Evolutionary conservation across 2,113 vertebrate genomes (phyloP).

Genomic region (Phyllopteryx taeniolatus): DNA sequence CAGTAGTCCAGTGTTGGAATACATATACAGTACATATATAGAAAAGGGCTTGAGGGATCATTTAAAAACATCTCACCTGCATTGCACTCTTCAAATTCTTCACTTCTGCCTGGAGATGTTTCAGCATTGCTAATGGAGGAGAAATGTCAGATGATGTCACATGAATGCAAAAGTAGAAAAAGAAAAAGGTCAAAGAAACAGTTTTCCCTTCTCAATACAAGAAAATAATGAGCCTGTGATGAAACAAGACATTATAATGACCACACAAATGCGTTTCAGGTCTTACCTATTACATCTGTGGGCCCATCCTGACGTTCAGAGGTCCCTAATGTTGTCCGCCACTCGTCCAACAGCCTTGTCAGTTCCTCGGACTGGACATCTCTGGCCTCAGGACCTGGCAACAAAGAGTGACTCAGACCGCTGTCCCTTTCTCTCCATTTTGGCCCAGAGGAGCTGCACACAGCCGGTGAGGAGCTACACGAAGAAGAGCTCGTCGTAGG

Average conservation of each 20-base stretch:
- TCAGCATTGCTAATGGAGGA: slow-evolving; percentile 61
- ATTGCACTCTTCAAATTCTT: slow-evolving; percentile 62
- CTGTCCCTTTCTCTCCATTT: slow-evolving; percentile 57
- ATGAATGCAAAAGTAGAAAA: slow-evolving; percentile 19
- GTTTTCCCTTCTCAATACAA: slow-evolving; percentile 21
- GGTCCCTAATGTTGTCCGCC: slow-evolving; percentile 51
- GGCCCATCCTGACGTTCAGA: slow-evolving; percentile 27
- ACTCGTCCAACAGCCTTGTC: slow-evolving; percentile 63
- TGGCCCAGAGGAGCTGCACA: slow-evolving; percentile 12
- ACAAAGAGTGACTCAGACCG: slow-evolving; percentile 47
- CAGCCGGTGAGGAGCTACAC: slow-evolving; percentile 24
- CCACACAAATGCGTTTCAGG: not conserved
- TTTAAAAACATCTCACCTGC: slow-evolving; percentile 55
- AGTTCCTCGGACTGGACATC: slow-evolving; percentile 44
- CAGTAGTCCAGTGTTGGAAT: too few relatives aligned
- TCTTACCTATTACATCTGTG: slow-evolving; percentile 54
- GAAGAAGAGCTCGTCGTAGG: slow-evolving; percentile 31
- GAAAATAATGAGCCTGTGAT: slow-evolving; percentile 5
- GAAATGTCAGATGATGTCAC: slow-evolving; percentile 35
- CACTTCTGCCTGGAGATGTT: slow-evolving; percentile 65
- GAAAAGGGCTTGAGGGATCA: not conserved
- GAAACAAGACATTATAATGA: not conserved
- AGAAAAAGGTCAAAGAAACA: slow-evolving; percentile 26
- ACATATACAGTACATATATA: not conserved
- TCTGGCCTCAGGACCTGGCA: not conserved